Evolutionary conservation across 2,888 invertebrate genomes (phyloP).

Genomic region (Hoplodrina blanda): DNA sequence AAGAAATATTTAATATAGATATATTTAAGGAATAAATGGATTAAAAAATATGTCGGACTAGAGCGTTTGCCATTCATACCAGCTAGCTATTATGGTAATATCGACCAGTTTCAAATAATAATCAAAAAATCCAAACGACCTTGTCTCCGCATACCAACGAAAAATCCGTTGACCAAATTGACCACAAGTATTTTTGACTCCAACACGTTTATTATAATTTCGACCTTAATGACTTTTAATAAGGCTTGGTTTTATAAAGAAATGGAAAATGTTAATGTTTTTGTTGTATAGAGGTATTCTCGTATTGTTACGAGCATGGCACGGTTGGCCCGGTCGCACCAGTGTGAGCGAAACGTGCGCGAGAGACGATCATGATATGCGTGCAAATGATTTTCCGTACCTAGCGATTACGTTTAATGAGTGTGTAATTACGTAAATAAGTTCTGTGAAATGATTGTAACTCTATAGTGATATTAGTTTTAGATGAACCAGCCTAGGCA

Average conservation of each 20-base stretch:
- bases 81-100: constrained; percentile 58
- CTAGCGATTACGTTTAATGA: constrained; percentile 65
- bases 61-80: constrained; percentile 43
- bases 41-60: background rate
- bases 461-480: constrained; percentile 41
- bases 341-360: constrained; percentile 75
- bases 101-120: constrained; percentile 61
- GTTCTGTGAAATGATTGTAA: constrained; percentile 60
- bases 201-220: constrained; percentile 38
- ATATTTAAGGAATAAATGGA: no score
- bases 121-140: constrained; percentile 72
- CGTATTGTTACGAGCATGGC: constrained; percentile 67
- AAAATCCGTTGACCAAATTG: constrained; percentile 80
- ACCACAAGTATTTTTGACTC: constrained; percentile 67
- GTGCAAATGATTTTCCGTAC: constrained; percentile 67
- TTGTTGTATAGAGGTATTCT: constrained; percentile 53
- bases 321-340: constrained; percentile 65
- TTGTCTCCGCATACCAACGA: constrained; percentile 73
- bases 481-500: constrained; percentile 2
- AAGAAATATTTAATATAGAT: background rate
- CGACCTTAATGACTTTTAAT: constrained; percentile 58
- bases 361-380: constrained; percentile 73
- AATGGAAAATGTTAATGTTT: constrained; percentile 53
- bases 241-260: constrained; percentile 46
- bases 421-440: constrained; percentile 63